Evolutionary conservation across 2,888 invertebrate genomes (phyloP), one percentile per base, ranked within the genome.

Genomic region (Subacronicta megacephala): DNA sequence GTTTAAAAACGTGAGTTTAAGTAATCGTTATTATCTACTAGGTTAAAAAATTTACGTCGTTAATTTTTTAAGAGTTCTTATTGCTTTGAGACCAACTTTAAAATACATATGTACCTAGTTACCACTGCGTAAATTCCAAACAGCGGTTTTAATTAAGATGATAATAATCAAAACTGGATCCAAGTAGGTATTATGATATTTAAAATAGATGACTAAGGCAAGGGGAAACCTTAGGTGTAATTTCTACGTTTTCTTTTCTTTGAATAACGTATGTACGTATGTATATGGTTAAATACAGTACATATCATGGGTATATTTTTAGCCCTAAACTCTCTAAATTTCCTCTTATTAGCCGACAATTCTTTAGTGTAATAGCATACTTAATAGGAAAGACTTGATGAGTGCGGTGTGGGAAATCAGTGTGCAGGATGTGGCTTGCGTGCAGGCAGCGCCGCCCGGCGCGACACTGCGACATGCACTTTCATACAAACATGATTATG

Each of bases 301-400:
- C 40, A 2, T 18, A 18, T 18, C 18, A 18, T 29, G n/a, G 13
- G 7, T 50, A 45, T 60, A 66, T 63, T 63, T 63, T 55, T 47
- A 71, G 46, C 40, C 42, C 57, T 60, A 71, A 62, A 60, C 72
- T 82, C 76, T 82, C 77, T 78, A 65, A 61, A 63, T 45, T 77
- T 58, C 45, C 55, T 59, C 47, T 55, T 67, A 55, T 56, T 73
- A 60, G 66, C 81, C 77, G 79, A 75, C 79, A 81, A 83, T 81
- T 82, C 77, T 80, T 77, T 68, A 55, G 49, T 55, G 41, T 60
- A 70, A 58, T 76, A 51, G 57, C 54, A 57, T 66, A 71, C 78
- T 75, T 68, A 80, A 80, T 82, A 82, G 83, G 81, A 75, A 77
- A 82, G 74, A 78, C 79, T 71, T 77, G 72, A 79, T 74, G 78